These are phyloP conservation scores for Melanotaenia duboulayi DNA, from an alignment of 2,113 vertebrate genomes.

Conservation along the genomic window DNA sequence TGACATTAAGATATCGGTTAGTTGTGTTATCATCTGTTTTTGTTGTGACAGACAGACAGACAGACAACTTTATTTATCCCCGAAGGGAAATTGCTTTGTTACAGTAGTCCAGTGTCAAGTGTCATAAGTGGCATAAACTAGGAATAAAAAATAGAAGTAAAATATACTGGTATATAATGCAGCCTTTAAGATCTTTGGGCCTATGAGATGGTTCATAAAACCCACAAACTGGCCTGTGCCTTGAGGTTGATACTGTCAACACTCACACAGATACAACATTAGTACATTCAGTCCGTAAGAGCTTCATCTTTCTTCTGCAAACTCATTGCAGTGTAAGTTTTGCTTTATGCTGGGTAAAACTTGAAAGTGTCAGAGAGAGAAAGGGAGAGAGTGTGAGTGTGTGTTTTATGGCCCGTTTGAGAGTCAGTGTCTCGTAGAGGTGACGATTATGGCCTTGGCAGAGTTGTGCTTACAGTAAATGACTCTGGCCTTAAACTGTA, in stretches of 20 bases:
- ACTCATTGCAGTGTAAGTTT: not conserved
- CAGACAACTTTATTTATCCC: too few relatives aligned
- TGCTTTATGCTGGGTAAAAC: not conserved
- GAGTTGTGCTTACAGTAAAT: slow-evolving; percentile 69
- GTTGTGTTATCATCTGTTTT: slow-evolving; percentile 38
- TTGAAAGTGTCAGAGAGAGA: not conserved
- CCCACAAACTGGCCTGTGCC: not conserved
- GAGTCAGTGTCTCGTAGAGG: slow-evolving; percentile 44
- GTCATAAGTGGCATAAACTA: too few relatives aligned
- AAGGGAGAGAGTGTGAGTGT: not conserved
- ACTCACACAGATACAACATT: slow-evolving; percentile 31
- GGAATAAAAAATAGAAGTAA: too few relatives aligned
- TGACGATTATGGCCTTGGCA: slow-evolving; percentile 45
- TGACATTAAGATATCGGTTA: slow-evolving; percentile 17
- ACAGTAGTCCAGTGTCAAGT: too few relatives aligned
- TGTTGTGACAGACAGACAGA: too few relatives aligned
- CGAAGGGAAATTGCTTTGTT: too few relatives aligned
- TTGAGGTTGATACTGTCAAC: slow-evolving; percentile 4
- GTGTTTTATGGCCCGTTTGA: slow-evolving; percentile 33
- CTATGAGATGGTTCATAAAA: slow-evolving; percentile 23
- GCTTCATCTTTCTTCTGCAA: not conserved
- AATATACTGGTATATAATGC: slow-evolving; percentile 8
- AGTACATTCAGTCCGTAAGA: not conserved
- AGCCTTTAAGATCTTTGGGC: slow-evolving; percentile 21
- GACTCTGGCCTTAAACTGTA: slow-evolving; percentile 17